phyloP scores from a whole-genome alignment of 2,113 vertebrate species.

The Boulengeromyrus knoepffleri region DNA sequence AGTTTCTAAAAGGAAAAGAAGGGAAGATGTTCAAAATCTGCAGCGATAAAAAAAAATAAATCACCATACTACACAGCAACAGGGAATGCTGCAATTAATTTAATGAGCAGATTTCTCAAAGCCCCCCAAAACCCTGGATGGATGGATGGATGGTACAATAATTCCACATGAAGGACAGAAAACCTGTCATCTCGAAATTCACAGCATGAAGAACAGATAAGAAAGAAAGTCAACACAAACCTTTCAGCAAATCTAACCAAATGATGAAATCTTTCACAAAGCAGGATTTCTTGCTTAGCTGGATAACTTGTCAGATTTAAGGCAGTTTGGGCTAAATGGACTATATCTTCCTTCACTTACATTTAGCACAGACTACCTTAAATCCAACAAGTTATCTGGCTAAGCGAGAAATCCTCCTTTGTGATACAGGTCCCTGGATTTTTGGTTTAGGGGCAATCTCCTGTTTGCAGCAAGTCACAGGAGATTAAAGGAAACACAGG shows the following conservation, averaged over 20 bases:
- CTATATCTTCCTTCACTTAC: too few species aligned
- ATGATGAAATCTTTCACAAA: conserved; percentile 10
- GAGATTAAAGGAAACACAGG: not conserved
- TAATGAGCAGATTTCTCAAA: not conserved
- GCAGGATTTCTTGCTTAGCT: too few species aligned
- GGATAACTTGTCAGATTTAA: too few species aligned
- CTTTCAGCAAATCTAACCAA: not conserved
- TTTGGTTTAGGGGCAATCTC: not conserved
- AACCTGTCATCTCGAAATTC: conserved; percentile 46
- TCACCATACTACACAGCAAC: conserved; percentile 32
- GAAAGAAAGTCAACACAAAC: conserved; percentile 31
- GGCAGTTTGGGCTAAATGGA: too few species aligned
- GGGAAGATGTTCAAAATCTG: not conserved
- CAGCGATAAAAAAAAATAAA: conserved; percentile 21
- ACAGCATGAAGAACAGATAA: conserved; percentile 40
- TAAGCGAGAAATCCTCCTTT: not conserved
- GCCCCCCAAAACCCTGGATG: not conserved
- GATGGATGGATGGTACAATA: conserved; percentile 46
- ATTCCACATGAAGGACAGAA: conserved; percentile 54
- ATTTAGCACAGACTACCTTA: not conserved
- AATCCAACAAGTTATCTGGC: not conserved
- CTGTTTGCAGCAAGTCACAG: not conserved
- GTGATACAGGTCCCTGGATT: not conserved
- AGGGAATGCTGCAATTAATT: conserved; percentile 25
- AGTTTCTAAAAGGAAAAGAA: conserved; percentile 69